phyloP scores from a whole-genome alignment of 35 echinoderm and acorn worm species.

The Ophioderma brevispina region DNA sequence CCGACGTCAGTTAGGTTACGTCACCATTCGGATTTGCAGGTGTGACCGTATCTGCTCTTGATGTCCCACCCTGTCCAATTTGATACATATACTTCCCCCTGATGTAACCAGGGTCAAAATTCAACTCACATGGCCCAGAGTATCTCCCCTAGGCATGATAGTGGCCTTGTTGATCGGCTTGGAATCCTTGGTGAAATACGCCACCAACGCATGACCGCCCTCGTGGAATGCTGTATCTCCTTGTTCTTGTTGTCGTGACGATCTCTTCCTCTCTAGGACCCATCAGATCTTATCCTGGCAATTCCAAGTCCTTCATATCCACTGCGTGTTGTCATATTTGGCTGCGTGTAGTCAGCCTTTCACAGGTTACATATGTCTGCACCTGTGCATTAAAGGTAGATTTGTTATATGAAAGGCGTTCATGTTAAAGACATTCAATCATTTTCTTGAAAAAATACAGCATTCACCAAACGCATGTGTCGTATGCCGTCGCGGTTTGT shows the following conservation, averaged over 20 bases:
- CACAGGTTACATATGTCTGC: conserved; percentile 95
- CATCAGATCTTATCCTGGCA: conserved; percentile 97
- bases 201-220: conserved; percentile 95
- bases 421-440: too few species aligned
- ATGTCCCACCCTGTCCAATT: too few species aligned
- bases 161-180: conserved; percentile 97
- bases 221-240: conserved; percentile 96
- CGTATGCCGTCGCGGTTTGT: too few species aligned
- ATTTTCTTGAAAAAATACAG: too few species aligned
- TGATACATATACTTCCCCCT: too few species aligned
- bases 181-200: conserved; percentile 88
- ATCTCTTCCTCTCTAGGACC: conserved; percentile 96
- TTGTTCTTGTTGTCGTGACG: conserved; percentile 70
- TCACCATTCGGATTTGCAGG: too few species aligned
- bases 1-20: too few species aligned
- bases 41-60: too few species aligned
- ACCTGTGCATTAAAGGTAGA: too few species aligned
- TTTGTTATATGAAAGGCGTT: too few species aligned
- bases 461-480: too few species aligned
- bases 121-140: conserved; percentile 98
- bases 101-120: too few species aligned
- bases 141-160: conserved; percentile 96
- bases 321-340: conserved; percentile 68
- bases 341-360: conserved; percentile 95
- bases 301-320: conserved; percentile 92